A percentile compares a stretch with the other conserved stretches of the same genome.
phyloP scores from a whole-genome alignment of 2,113 vertebrate species.

The Stictonetta naevosa region DNA sequence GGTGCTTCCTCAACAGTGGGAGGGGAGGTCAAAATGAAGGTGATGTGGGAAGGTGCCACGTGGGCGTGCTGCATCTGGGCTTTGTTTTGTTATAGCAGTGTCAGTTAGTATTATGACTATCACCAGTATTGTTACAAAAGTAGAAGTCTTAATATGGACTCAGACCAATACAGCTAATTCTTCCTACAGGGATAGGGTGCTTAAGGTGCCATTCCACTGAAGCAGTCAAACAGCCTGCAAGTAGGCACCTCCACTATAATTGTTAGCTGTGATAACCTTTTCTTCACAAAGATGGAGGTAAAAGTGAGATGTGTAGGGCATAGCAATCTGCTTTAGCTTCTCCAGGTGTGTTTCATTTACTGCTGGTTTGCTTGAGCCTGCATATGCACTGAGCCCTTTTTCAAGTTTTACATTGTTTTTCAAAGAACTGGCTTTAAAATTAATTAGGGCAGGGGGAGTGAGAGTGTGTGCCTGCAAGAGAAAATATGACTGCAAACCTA shows the following conservation, averaged over 20 bases:
- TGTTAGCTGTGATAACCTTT: not conserved
- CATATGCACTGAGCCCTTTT: not conserved
- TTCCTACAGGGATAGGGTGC: not conserved
- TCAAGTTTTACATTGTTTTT: slow-evolving; percentile 35
- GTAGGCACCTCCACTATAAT: not conserved
- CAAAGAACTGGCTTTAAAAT: slow-evolving; percentile 57
- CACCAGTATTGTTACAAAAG: not conserved
- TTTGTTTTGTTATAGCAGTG: not conserved
- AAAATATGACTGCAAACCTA: slow-evolving; percentile 42
- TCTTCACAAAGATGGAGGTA: not conserved
- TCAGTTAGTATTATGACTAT: not conserved
- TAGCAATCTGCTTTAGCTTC: not conserved
- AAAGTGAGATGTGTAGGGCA: not conserved
- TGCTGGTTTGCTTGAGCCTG: not conserved
- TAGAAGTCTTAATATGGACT: not conserved
- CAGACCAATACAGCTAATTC: not conserved
- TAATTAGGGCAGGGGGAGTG: slow-evolving; percentile 26
- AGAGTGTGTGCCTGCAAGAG: slow-evolving; percentile 43
- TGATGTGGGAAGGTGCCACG: not conserved
- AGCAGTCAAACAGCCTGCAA: not conserved
- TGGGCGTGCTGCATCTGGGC: not conserved
- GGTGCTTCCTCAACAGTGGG: not conserved
- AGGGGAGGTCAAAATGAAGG: not conserved
- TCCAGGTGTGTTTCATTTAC: not conserved
- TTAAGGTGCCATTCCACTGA: not conserved